phyloP scores from a whole-genome alignment of 2,113 vertebrate species.

The Strix aluco region DNA sequence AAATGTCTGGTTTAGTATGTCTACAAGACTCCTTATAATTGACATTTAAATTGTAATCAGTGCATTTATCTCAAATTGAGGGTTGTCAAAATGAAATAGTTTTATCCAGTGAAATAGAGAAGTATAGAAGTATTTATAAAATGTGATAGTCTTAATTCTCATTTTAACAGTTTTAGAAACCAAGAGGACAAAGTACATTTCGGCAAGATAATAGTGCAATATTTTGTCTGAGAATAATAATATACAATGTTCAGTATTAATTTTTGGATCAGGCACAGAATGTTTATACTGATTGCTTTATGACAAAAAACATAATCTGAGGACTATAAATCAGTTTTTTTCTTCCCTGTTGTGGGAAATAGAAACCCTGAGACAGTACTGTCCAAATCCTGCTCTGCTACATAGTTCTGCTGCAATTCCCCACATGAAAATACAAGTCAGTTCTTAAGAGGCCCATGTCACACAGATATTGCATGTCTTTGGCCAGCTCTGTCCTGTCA shows the following conservation, averaged over 20 bases:
- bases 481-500: neutral
- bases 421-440: neutral
- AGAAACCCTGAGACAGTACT: neutral
- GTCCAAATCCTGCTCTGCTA: neutral
- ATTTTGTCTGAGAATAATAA: neutral
- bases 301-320: neutral
- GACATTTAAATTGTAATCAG: constrained; percentile 38
- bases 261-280: neutral
- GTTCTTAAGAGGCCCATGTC: neutral
- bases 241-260: neutral
- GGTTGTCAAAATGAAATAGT: neutral
- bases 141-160: neutral
- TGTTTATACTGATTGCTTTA: neutral
- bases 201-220: neutral
- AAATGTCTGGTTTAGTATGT: constrained; percentile 1
- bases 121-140: neutral
- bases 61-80: constrained; percentile 22
- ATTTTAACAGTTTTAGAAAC: neutral
- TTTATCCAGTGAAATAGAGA: neutral
- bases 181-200: neutral
- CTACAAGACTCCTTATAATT: constrained; percentile 12
- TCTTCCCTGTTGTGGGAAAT: neutral
- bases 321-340: neutral
- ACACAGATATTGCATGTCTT: neutral
- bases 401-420: neutral